A percentile compares a stretch with the other conserved stretches of the same genome.
phyloP scores from a whole-genome alignment of 2,797 vertebrate species.

The Scomberomorus guttatus region DNA sequence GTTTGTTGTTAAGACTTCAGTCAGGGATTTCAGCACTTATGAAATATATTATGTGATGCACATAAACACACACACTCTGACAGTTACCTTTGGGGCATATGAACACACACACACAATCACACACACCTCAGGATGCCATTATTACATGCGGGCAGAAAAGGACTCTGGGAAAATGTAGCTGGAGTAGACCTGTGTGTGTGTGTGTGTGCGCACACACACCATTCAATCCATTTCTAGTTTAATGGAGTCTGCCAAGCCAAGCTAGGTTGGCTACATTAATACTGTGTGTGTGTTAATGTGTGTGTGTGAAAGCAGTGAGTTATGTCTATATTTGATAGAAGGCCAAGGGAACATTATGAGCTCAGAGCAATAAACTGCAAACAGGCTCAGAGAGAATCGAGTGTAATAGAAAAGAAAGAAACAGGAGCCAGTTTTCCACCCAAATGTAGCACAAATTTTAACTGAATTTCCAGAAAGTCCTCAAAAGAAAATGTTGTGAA shows the following conservation, averaged over 20 bases:
- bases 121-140: background rate
- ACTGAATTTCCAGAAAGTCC: too few relatives aligned
- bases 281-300: slow-evolving; percentile 18
- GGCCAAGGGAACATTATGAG: slow-evolving; percentile 37
- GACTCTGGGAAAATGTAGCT: slow-evolving; percentile 9
- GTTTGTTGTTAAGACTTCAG: slow-evolving; percentile 36
- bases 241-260: slow-evolving; percentile 28
- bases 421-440: too few relatives aligned
- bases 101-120: background rate
- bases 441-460: too few relatives aligned
- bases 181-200: slow-evolving; percentile 1
- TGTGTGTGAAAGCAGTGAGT: slow-evolving; percentile 15
- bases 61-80: slow-evolving; percentile 1
- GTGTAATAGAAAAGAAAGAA: background rate
- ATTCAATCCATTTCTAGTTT: slow-evolving; percentile 41
- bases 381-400: slow-evolving; percentile 2
- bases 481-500: too few relatives aligned
- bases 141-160: slow-evolving; percentile 16
- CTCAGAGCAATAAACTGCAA: slow-evolving; percentile 32
- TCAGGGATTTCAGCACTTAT: slow-evolving; percentile 26
- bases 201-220: too few relatives aligned
- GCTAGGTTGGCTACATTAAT: slow-evolving; percentile 12
- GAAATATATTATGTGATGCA: slow-evolving; percentile 30
- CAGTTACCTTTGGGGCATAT: background rate
- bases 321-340: slow-evolving; percentile 30